Conservation (phyloP, 2,888 invertebrate genomes). For the Siphonodentalium dalli region DNA sequence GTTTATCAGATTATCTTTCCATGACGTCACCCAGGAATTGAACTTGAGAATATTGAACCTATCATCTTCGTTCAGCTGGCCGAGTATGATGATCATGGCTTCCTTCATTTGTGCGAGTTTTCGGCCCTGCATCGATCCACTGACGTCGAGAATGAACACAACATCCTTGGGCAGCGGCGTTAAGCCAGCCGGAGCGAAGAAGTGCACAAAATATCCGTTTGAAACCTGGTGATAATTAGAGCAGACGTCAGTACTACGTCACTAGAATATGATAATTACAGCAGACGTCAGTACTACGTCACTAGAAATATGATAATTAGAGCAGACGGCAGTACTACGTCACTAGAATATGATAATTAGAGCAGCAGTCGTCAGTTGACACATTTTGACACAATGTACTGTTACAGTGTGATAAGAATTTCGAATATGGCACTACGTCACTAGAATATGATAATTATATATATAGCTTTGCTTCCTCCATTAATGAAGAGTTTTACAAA, state of each 20-base stretch:
- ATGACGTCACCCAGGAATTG: conserved; percentile 5
- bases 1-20: too few species aligned
- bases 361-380: too few species aligned
- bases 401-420: too few species aligned
- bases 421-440: too few species aligned
- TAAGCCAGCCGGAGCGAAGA: conserved; percentile 73
- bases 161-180: conserved; percentile 70
- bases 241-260: not conserved
- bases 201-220: conserved; percentile 78
- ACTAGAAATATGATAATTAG: too few species aligned
- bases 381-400: too few species aligned
- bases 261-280: conserved; percentile 4
- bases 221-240: conserved; percentile 61
- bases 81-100: conserved; percentile 31
- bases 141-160: conserved; percentile 78
- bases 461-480: too few species aligned
- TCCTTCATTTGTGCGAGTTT: conserved; percentile 73
- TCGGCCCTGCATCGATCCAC: conserved; percentile 76
- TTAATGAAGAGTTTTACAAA: too few species aligned
- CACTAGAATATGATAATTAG: too few species aligned
- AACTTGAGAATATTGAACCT: conserved; percentile 37
- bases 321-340: too few species aligned
- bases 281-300: too few species aligned
- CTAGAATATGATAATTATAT: too few species aligned
- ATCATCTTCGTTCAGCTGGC: conserved; percentile 30